Conservation (phyloP, 2,888 invertebrate genomes). For the Rhagium mordax region DNA sequence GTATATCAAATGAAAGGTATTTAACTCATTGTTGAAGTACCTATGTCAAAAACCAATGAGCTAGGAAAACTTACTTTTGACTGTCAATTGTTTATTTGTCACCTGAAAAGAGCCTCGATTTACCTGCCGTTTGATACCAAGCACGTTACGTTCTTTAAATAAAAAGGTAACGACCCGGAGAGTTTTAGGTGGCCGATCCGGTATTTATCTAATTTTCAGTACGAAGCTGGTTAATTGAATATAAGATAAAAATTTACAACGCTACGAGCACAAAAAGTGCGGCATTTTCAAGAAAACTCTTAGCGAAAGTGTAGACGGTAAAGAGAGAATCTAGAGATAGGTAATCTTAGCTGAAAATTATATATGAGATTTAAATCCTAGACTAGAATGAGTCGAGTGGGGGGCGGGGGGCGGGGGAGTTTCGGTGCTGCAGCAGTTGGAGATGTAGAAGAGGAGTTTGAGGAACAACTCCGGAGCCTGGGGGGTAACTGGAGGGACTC, state of each 20-base stretch:
- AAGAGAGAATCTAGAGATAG: constrained; percentile 43
- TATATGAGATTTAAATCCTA: constrained; percentile 53
- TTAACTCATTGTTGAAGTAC: no score
- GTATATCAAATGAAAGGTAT: no score
- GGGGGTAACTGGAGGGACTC: constrained; percentile 57
- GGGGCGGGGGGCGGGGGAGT: constrained; percentile 37
- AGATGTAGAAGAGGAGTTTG: constrained; percentile 59
- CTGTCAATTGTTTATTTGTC: no score
- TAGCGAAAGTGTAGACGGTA: constrained; percentile 45
- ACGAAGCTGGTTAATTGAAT: no score
- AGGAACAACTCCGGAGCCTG: constrained; percentile 48
- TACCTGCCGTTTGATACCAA: no score
- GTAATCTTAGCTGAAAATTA: constrained; percentile 50
- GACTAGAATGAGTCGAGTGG: constrained; percentile 48
- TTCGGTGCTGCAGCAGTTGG: constrained; percentile 55
- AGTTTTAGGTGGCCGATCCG: no score
- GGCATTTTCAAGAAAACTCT: constrained; percentile 24
- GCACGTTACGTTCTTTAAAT: no score
- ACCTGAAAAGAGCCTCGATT: no score
- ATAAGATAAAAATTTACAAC: constrained; percentile 12
- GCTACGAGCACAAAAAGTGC: constrained; percentile 20
- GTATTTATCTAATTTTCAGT: no score
- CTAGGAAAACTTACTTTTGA: no score
- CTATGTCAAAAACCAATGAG: no score
- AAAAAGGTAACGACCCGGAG: no score